Base-by-base conservation (phyloP, 2,888 invertebrate genomes). In the Allolobophora icterica region DNA sequence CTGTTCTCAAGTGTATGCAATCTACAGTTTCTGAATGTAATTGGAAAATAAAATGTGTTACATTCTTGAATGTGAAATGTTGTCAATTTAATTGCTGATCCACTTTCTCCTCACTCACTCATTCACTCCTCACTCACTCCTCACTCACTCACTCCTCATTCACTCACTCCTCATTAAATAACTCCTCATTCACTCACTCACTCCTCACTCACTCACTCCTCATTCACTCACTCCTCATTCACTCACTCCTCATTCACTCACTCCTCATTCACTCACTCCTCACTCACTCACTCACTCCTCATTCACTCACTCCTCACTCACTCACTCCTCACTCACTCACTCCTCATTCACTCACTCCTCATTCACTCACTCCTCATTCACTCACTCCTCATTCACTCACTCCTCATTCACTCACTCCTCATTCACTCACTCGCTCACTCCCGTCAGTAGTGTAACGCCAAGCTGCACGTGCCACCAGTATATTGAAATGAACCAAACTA, bases 1-100 rank as follows among this genome's bases (percentile, higher is more conserved):
- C n/a, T 71, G 71, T 71, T n/a, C n/a, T 71, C n/a, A 71, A n/a
- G n/a, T 71, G 71, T n/a, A 71, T 71, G 71, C 71, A 71, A n/a
- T n/a, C 30, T n/a, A 71, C n/a, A 71, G n/a, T 71, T 71, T 52
- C 6, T 52, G 5, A 52, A 52, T 52, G 52, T 52, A 52, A 52
- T 52, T 24, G 1, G 52, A n/a, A n/a, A 71, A 71, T 71, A 13
- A n/a, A n/a, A 30, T n/a, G 71, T 71, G 11, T n/a, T n/a, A 71
- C 71, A 71, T 71, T 71, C 71, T n/a, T 71, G n/a, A 71, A n/a
- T n/a, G 8, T 71, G 71, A 71, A 71, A 71, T 30, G 71, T 71
- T n/a, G 71, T n/a, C 30, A 71, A 71, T n/a, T 1, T 71, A 30
- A n/a, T 71, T 71, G 71, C 6, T 52, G 1, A 52, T 52, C 52